Percentiles rank a stretch among this genome's conserved stretches.
Evolutionary conservation across 2,113 vertebrate species (phyloP).

Genomic region (human): DNA sequence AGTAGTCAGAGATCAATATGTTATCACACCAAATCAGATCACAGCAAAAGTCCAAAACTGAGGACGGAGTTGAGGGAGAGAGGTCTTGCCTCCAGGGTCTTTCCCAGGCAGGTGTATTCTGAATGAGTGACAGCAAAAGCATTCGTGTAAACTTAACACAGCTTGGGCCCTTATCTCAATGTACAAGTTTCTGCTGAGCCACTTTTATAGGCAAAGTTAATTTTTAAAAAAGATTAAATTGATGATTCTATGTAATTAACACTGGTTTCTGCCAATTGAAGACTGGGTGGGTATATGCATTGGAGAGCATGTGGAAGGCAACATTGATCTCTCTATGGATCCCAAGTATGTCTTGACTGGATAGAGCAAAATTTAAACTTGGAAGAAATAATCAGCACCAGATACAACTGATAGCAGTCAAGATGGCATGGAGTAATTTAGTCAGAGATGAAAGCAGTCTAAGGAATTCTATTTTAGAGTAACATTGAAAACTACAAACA

Average conservation of each 20-base stretch:
- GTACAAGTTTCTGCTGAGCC: background rate
- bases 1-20: background rate
- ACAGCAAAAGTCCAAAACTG: background rate
- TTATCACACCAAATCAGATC: background rate
- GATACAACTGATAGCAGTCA: background rate
- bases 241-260: background rate
- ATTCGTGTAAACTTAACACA: background rate
- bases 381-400: background rate
- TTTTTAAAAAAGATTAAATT: background rate
- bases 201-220: background rate
- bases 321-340: accelerated
- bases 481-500: background rate
- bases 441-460: background rate
- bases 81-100: background rate
- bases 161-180: background rate
- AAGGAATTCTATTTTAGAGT: background rate
- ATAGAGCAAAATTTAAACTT: background rate
- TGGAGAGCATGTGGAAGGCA: background rate
- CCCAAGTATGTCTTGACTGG: background rate
- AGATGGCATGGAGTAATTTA: background rate
- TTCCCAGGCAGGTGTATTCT: background rate
- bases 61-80: background rate
- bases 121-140: background rate
- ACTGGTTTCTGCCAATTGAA: background rate
- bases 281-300: background rate